These are phyloP conservation scores for Agriopis leucophaearia DNA, from an alignment of 2,888 invertebrate genomes.

Conservation along the genomic window DNA sequence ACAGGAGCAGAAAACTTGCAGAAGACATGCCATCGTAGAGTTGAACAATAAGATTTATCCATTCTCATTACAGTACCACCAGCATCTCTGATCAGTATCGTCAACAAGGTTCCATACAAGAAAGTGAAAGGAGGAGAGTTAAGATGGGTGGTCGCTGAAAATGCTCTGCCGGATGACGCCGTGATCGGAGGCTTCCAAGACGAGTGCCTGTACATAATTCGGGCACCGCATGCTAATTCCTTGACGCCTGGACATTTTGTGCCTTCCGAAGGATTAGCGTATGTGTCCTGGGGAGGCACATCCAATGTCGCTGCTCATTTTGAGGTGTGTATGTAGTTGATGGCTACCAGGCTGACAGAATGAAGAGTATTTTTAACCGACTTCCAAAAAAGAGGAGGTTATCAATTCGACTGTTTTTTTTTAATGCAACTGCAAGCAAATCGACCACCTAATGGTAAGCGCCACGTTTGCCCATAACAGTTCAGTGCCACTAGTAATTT, in stretches of 20 bases:
- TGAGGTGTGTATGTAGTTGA: conserved; percentile 82
- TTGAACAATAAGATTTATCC: too few species aligned
- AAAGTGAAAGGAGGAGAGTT: conserved; percentile 74
- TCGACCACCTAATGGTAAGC: too few species aligned
- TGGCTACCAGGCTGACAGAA: too few species aligned
- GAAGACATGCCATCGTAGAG: too few species aligned
- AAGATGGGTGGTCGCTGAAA: conserved; percentile 88
- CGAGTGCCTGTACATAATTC: conserved; percentile 88
- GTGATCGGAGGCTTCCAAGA: conserved; percentile 88
- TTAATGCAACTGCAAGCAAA: too few species aligned
- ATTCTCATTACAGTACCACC: conserved; percentile 56
- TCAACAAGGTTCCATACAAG: conserved; percentile 11
- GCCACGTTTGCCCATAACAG: too few species aligned
- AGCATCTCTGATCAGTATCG: conserved; percentile 40
- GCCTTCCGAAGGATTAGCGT: conserved; percentile 89
- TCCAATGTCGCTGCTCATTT: conserved; percentile 90
- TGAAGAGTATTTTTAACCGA: too few species aligned
- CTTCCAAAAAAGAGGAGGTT: too few species aligned
- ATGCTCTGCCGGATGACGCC: conserved; percentile 90
- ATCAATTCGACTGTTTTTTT: too few species aligned
- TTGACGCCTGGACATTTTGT: conserved; percentile 93
- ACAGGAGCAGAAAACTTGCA: too few species aligned
- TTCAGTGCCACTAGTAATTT: too few species aligned
- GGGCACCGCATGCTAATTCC: conserved; percentile 90
- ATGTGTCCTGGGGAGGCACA: conserved; percentile 91